Base-by-base conservation (phyloP, 2,797 vertebrate species). In the Tinamus major region DNA sequence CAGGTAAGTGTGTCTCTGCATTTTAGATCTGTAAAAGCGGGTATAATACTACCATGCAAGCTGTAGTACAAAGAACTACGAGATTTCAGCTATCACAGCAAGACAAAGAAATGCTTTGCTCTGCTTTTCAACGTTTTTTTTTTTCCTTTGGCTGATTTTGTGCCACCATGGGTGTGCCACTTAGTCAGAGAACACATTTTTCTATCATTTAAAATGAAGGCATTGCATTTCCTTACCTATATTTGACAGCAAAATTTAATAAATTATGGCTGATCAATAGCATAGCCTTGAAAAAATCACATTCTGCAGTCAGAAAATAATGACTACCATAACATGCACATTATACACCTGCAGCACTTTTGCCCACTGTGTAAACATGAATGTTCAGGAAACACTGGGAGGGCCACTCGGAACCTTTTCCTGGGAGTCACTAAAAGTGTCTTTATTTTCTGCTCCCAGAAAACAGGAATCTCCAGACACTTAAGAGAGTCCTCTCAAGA, bases 1-100 rank as follows among this genome's bases (percentile, higher is more conserved):
- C 62, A 84, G 91, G 91, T 96, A 91, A 91, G 89, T 89, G 69
- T 62, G 91, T 75, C 58, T 19, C 26, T 89, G 69, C 87, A 93
- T 92, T 68, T 46, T 61, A 72, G 33, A 72, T 71, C 65, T 85
- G 41, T 70, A 42, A 46, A 91, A 69, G 27, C 15, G 37, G 7
- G 67, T 69, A 68, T 85, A 89, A 83, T 83, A 74, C 93, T 91
- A 79, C 48, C 27, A 33, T 83, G 64, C 26, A 74, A 82, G 39
- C 53, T 77, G 14, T 68, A 76, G 71, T 79, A 85, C 68, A 87
- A 85, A 90, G 65, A 79, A 31, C 37, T 44, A 12, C 67, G 71
- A 39, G 1, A 83, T 85, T 94, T 91, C 48, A 82, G 27, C 58
- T 87, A 55, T 62, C 61, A 64, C 31, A 90, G 70, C 13, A 90